Conservation (phyloP, 2,888 invertebrate genomes). For the Macropis europaea region DNA sequence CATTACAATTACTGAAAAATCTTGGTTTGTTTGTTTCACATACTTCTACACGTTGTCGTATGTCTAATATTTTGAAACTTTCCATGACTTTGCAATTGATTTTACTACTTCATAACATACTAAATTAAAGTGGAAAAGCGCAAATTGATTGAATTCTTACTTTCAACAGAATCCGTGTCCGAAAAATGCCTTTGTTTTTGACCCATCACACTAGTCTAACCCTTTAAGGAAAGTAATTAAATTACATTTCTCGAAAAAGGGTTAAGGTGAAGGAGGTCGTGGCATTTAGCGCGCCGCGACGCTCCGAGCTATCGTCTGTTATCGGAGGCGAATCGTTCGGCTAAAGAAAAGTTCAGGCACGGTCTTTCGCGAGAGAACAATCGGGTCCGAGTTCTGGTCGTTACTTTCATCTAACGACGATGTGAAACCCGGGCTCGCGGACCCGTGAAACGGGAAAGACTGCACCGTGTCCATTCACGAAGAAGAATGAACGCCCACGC, state of each 20-base stretch:
- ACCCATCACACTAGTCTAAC: too few species aligned
- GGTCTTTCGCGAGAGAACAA: conserved; percentile 20
- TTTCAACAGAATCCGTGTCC: too few species aligned
- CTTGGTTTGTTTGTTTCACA: too few species aligned
- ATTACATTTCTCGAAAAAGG: neutral
- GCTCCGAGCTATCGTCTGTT: conserved; percentile 17
- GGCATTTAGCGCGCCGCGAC: neutral
- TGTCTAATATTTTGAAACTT: too few species aligned
- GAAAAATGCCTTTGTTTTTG: too few species aligned
- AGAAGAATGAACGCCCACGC: conserved; percentile 50
- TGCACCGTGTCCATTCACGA: conserved; percentile 43
- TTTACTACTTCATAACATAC: too few species aligned
- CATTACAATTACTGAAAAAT: too few species aligned
- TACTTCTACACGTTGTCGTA: too few species aligned
- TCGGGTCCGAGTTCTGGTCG: conserved; percentile 2
- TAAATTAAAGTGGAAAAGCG: too few species aligned
- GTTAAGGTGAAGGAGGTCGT: neutral
- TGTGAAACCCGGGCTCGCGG: conserved; percentile 22
- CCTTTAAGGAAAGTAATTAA: too few species aligned
- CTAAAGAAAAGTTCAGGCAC: conserved; percentile 3
- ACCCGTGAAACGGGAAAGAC: conserved; percentile 37
- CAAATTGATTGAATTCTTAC: too few species aligned
- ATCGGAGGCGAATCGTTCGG: neutral
- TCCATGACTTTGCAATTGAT: too few species aligned
- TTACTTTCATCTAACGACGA: conserved; percentile 33